A percentile compares a stretch with the other conserved stretches of the same genome.
Conservation (phyloP, 1,140 invertebrate species). For the Diorhabda elongata region DNA sequence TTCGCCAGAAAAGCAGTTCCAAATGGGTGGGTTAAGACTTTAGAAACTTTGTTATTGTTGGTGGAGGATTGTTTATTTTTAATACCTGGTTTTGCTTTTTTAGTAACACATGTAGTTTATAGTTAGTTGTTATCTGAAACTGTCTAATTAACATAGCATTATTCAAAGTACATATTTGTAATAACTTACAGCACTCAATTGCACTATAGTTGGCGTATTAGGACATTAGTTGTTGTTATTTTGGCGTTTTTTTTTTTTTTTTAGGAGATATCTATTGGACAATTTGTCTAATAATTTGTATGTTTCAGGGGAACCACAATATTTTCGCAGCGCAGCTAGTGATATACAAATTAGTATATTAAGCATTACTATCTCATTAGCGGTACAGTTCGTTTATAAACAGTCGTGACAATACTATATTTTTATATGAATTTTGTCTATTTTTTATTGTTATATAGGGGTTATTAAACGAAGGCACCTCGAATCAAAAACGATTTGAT, state of each 20-base stretch:
- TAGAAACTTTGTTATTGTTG: not conserved
- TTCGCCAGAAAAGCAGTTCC: slow-evolving; percentile 81
- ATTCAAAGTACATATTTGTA: too few relatives aligned
- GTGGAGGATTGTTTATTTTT: not conserved
- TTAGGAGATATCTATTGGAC: not conserved
- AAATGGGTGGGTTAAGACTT: slow-evolving; percentile 62
- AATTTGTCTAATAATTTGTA: not conserved
- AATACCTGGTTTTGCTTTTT: too few relatives aligned
- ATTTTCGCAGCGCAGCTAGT: slow-evolving; percentile 26
- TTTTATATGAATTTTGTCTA: slow-evolving; percentile 6
- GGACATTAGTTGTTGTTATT: slow-evolving; percentile 11
- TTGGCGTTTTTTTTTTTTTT: too few relatives aligned
- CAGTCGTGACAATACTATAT: slow-evolving; percentile 7
- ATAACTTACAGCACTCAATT: slow-evolving; percentile 9
- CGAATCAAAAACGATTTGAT: not conserved
- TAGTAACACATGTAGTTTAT: too few relatives aligned
- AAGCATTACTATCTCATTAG: not conserved
- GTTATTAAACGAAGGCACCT: not conserved
- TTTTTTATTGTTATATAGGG: not conserved
- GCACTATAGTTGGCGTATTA: not conserved
- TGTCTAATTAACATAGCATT: too few relatives aligned
- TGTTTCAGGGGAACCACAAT: slow-evolving; percentile 30
- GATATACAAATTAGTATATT: slow-evolving; percentile 9
- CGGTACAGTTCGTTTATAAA: slow-evolving; percentile 11
- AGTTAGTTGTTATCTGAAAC: too few relatives aligned